Conservation (phyloP, 2,888 invertebrate genomes). For the Cephonodes hylas region DNA sequence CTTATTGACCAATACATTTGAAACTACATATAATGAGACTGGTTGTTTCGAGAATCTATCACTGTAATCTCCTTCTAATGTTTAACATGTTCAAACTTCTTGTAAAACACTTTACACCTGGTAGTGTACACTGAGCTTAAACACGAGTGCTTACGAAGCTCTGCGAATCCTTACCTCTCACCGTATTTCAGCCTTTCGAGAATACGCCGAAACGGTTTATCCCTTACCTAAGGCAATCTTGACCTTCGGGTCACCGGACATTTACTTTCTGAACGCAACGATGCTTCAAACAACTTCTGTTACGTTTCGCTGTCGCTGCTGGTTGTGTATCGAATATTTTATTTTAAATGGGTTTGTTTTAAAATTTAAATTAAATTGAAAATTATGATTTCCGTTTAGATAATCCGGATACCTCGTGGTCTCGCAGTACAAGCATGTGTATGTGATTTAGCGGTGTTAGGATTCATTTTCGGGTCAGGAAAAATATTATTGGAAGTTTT, state of each 20-base stretch:
- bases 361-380: no score
- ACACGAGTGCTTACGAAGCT: constrained; percentile 1
- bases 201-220: constrained; percentile 1
- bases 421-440: no score
- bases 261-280: not conserved
- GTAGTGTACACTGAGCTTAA: not conserved
- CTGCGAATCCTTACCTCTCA: not conserved
- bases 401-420: no score
- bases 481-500: no score
- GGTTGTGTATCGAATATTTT: not conserved
- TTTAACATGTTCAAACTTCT: no score
- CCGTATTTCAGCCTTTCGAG: not conserved
- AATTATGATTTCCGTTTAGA: no score
- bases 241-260: not conserved
- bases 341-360: not conserved
- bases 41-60: no score
- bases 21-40: no score
- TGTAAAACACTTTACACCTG: not conserved
- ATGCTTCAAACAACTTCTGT: not conserved
- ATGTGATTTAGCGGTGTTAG: no score
- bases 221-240: constrained; percentile 8
- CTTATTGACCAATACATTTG: no score
- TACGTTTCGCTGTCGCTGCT: not conserved
- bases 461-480: no score
- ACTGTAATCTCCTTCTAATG: no score